Evolutionary conservation across 1,140 invertebrate genomes (phyloP), one percentile per base, ranked within the genome.

Genomic region (Trichomalopsis sarcophagae): DNA sequence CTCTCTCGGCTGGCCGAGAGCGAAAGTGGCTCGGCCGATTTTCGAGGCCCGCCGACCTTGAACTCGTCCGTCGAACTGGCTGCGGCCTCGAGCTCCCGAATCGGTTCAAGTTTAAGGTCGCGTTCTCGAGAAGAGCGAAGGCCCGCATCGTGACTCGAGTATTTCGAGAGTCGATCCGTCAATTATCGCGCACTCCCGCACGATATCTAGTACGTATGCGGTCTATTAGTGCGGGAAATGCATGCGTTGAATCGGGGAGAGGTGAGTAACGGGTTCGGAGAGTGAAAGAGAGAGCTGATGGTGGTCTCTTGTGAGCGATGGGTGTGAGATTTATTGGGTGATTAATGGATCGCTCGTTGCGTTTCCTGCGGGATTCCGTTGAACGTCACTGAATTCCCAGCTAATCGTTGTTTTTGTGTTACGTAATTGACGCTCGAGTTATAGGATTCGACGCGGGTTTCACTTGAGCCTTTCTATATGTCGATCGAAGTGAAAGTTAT

Each of bases 31-130:
- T 11, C 47, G 50, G 33, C 79, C 66, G 79, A 69, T 30, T 78
- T 80, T 36, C 23, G 68, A 74, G 17, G n/a, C 14, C 4, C 73
- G n/a, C 17, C 73, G 79, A 55, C 85, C 85, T 86, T 86, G 75
- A 83, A 83, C 81, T 83, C 66, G 76, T 81, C n/a, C 85, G 77
- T 68, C 81, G 84, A 85, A 85, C 84, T 73, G n/a, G 27, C 71
- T 50, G 23, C 21, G 44, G 69, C 79, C 73, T 77, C 76, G 40
- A 74, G 40, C 47, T 55, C n/a, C 68, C 83, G 55, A 84, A 84
- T 80, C 81, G 82, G 81, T 87, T 66, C 89, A 88, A 87, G 89
- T 90, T 90, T 87, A 89, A 90, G 88, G 88, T 86, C 88, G 76
- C 50, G 50, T 74, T 27, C 55, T 21, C 55, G 55, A 62, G n/a